Conservation (phyloP, 2,888 invertebrate genomes). For the Diarsia dahlii region DNA sequence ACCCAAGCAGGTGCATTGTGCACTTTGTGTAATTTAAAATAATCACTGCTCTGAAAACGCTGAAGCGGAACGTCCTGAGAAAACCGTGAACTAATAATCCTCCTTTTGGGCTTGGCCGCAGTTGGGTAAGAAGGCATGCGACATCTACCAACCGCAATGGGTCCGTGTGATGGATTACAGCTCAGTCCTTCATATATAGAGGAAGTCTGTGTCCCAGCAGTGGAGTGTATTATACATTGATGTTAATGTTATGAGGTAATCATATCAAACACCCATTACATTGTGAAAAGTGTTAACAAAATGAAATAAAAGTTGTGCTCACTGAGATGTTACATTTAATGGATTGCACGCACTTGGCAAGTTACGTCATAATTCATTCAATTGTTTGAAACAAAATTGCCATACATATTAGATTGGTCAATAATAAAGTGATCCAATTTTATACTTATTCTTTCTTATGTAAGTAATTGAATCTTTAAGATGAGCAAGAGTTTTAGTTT, state of each 20-base stretch:
- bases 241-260: conserved; percentile 12
- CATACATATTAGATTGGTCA: conserved; percentile 58
- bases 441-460: conserved; percentile 41
- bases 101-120: too few species aligned
- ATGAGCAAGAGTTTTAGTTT: conserved; percentile 51
- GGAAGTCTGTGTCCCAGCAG: too few species aligned
- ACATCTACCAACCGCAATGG: too few species aligned
- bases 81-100: too few species aligned
- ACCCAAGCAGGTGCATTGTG: not conserved
- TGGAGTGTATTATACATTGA: too few species aligned
- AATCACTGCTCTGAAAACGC: too few species aligned
- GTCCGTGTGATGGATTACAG: too few species aligned
- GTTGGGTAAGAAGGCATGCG: too few species aligned
- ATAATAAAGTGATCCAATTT: conserved; percentile 59
- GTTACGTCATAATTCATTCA: conserved; percentile 61
- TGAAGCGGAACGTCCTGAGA: too few species aligned
- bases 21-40: not conserved
- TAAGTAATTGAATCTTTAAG: conserved; percentile 52
- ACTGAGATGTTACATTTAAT: conserved; percentile 48
- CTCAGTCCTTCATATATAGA: too few species aligned
- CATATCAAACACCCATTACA: conserved; percentile 34
- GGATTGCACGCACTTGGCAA: conserved; percentile 38
- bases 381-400: conserved; percentile 66
- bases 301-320: conserved; percentile 26
- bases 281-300: conserved; percentile 40